Base-by-base conservation (phyloP, 2,888 invertebrate species). In the Panzeria rudis region DNA sequence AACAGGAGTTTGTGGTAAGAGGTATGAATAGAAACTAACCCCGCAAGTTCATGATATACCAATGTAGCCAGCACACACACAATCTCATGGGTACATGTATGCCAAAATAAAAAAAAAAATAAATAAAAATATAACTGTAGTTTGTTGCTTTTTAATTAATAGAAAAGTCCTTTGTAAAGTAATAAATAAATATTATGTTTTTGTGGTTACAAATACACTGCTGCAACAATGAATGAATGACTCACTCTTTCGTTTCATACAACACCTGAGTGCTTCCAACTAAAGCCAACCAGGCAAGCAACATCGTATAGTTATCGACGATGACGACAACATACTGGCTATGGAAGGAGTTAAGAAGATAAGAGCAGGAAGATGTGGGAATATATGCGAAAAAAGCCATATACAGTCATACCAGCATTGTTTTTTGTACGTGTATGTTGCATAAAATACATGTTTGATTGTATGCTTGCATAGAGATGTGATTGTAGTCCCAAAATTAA, bases 141-240 rank as follows among this genome's bases (percentile, higher is more conserved):
- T 89, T 90, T 91, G 91, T 91, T 91, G 91, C 90, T 90, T 91
- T 91, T 91, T 91, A 91, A 91, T 91, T 91, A 91, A 91, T 90
- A 91, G 91, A 90, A 91, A 91, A 90, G 90, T 91, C 91, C 90
- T 91, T 91, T 91, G 90, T 91, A 88, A 89, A 90, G 90, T 91
- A 90, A 91, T 91, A 91, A 91, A 91, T 91, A 91, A 90, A 90
- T 90, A 91, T 90, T 90, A 90, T 90, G 90, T 87, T 90, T 84
- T 89, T 90, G 89, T 87, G 88, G 90, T 89, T 88, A 81, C 81
- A 82, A 79, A 86, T 73, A 75, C 78, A 64, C 61, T 80, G 75
- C 71, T 69, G 75, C 71, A 69, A 62, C 68, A 35, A 59, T n/a
- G n/a, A n/a, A n/a, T n/a, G n/a, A n/a, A n/a, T 59, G 41, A 54